These are phyloP conservation scores for Dynastes maya DNA, from an alignment of 2,888 invertebrate species.

Conservation along the genomic window DNA sequence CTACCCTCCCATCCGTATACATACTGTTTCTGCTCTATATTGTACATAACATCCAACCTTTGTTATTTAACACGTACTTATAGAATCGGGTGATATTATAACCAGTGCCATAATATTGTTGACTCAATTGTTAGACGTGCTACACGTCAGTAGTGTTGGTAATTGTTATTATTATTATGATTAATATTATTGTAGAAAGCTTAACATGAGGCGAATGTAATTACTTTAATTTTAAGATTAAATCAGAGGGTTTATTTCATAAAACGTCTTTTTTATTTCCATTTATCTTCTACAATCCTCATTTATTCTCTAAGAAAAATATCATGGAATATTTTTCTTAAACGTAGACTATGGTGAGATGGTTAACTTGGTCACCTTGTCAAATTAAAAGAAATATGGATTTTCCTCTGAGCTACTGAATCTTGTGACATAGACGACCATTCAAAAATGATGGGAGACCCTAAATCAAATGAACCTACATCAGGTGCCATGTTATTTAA, in stretches of 20 bases:
- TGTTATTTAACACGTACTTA: slow-evolving; percentile 70
- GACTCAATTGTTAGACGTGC: slow-evolving; percentile 70
- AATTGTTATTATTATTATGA: slow-evolving; percentile 67
- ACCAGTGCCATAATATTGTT: slow-evolving; percentile 72
- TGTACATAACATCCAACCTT: slow-evolving; percentile 65
- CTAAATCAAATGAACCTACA: no score
- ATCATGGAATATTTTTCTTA: background rate
- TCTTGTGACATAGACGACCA: no score
- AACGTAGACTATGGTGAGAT: background rate
- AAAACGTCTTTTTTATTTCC: slow-evolving; percentile 51
- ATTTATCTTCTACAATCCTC: background rate
- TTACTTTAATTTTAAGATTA: slow-evolving; percentile 68
- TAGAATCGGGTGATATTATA: slow-evolving; percentile 72
- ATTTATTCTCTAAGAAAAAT: background rate
- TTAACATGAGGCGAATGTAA: slow-evolving; percentile 68
- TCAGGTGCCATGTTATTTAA: no score
- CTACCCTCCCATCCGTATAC: slow-evolving; percentile 53
- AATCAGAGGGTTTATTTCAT: slow-evolving; percentile 72
- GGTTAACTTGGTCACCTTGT: no score
- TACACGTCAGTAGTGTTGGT: slow-evolving; percentile 69
- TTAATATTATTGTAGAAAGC: slow-evolving; percentile 65
- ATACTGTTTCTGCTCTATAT: slow-evolving; percentile 54
- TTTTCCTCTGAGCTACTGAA: no score
- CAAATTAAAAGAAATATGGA: no score
- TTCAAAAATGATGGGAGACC: no score